Conservation (phyloP, 1,140 invertebrate species). For the Drosophila saltans region DNA sequence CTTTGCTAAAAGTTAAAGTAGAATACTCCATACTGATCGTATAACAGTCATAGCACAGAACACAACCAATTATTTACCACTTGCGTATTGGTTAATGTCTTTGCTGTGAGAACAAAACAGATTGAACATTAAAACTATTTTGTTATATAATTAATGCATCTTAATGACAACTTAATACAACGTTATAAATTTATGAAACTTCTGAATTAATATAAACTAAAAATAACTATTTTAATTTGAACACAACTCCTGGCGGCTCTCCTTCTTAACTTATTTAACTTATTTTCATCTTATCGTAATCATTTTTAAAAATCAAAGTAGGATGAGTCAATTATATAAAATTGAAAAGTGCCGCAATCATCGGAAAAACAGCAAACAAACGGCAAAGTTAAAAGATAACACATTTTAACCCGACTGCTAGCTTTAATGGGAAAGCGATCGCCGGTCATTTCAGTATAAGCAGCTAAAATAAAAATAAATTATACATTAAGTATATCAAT, state of each 20-base stretch:
- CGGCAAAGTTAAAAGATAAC: slow-evolving; percentile 53
- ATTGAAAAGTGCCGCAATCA: slow-evolving; percentile 49
- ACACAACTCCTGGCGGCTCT: too few species aligned
- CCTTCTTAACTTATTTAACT: too few species aligned
- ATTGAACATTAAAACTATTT: too few species aligned
- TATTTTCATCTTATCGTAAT: background rate
- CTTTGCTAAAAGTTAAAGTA: too few species aligned
- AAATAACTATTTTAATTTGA: background rate
- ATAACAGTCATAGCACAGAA: background rate
- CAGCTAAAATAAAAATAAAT: slow-evolving; percentile 33
- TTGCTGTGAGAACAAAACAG: background rate
- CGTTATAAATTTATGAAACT: background rate
- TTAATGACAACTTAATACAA: background rate
- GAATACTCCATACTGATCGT: background rate
- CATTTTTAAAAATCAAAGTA: background rate
- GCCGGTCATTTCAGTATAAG: slow-evolving; percentile 41
- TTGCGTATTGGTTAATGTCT: background rate
- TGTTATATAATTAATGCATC: background rate
- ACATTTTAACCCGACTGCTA: slow-evolving; percentile 50
- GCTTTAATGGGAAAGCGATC: slow-evolving; percentile 52
- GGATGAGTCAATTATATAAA: slow-evolving; percentile 38
- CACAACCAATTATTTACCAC: background rate
- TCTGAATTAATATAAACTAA: slow-evolving; percentile 20
- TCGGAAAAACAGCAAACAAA: slow-evolving; percentile 50
- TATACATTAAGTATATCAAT: background rate